Conservation (phyloP, 2,797 vertebrate genomes). For the Argentina silus region DNA sequence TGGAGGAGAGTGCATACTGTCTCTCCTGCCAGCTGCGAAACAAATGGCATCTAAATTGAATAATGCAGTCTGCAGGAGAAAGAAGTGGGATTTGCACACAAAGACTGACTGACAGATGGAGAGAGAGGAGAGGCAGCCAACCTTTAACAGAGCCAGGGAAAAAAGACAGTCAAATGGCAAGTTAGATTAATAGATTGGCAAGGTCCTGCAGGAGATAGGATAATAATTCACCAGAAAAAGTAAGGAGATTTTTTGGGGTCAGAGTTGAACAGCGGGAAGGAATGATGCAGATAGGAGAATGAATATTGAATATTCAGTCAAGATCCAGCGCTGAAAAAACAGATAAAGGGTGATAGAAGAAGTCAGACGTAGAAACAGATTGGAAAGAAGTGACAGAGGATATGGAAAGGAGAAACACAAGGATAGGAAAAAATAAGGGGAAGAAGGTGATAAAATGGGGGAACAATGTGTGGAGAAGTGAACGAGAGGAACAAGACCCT, state of each 20-base stretch:
- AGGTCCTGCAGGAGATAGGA: conserved; percentile 72
- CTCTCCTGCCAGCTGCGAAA: conserved; percentile 76
- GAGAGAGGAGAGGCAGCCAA: conserved; percentile 78
- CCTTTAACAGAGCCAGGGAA: conserved; percentile 78
- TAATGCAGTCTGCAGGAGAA: conserved; percentile 77
- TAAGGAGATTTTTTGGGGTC: conserved; percentile 71
- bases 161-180: conserved; percentile 80
- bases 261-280: conserved; percentile 61
- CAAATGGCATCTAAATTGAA: conserved; percentile 81
- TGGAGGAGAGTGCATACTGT: conserved; percentile 63
- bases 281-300: conserved; percentile 70
- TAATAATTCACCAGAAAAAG: conserved; percentile 75
- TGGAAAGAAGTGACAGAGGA: conserved; percentile 43
- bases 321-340: conserved; percentile 53
- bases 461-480: no score
- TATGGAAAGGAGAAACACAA: conserved; percentile 39
- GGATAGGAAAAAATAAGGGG: background rate
- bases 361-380: conserved; percentile 67
- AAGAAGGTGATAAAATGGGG: no score
- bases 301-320: conserved; percentile 67
- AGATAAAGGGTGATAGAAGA: conserved; percentile 56
- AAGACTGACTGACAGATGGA: conserved; percentile 84
- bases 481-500: no score
- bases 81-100: conserved; percentile 82
- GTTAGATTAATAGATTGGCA: conserved; percentile 82